These are phyloP conservation scores for Geotrupes spiniger DNA, from an alignment of 2,888 invertebrate genomes.

Conservation along the genomic window DNA sequence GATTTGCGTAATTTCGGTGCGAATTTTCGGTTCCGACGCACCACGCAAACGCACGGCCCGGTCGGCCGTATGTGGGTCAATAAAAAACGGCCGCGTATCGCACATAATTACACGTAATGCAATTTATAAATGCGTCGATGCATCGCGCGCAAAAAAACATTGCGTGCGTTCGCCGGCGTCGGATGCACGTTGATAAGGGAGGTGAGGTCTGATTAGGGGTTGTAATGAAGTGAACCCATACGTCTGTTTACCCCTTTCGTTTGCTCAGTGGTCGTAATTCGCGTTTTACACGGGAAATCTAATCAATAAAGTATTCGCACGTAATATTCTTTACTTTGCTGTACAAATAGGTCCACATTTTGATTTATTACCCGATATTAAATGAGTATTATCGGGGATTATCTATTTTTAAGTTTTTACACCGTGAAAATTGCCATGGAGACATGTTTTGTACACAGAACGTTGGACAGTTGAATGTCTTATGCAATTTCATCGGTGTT, in stretches of 20 bases:
- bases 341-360: constrained; percentile 4
- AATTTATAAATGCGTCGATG: constrained; percentile 4
- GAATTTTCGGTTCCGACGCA: too few relatives aligned
- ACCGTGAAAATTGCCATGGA: too few relatives aligned
- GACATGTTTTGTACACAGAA: too few relatives aligned
- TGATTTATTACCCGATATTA: constrained; percentile 6
- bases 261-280: constrained; percentile 24
- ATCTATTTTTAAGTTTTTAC: too few relatives aligned
- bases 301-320: constrained; percentile 11
- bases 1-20: too few relatives aligned
- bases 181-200: constrained; percentile 2
- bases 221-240: constrained; percentile 13
- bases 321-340: constrained; percentile 10
- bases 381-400: too few relatives aligned
- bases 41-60: too few relatives aligned
- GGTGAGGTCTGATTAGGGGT: constrained; percentile 34
- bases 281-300: constrained; percentile 16
- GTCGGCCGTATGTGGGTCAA: too few relatives aligned
- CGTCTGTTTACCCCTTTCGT: constrained; percentile 27
- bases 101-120: constrained; percentile 2
- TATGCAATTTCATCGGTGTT: too few relatives aligned
- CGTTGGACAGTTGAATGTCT: too few relatives aligned
- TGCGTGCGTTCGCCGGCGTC: neutral
- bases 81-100: neutral
- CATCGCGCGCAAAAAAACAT: constrained; percentile 1